These are phyloP conservation scores for Caloenas nicobarica DNA, from an alignment of 2,113 vertebrate species.

Conservation along the genomic window DNA sequence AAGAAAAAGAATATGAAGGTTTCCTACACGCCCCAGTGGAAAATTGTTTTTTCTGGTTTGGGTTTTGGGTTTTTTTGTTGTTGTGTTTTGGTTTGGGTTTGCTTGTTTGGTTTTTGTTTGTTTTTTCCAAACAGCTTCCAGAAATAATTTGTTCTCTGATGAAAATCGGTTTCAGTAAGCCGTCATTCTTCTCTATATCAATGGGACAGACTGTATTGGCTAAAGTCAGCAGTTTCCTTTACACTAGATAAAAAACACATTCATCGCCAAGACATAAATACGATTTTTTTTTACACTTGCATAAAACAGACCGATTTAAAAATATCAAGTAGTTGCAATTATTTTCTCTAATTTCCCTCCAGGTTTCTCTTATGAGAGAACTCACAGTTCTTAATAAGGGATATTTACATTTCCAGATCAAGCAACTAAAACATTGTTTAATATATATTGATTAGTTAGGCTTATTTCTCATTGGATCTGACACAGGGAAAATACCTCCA, in stretches of 20 bases:
- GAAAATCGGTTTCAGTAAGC: not conserved
- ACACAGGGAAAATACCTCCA: constrained; percentile 31
- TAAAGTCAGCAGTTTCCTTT: not conserved
- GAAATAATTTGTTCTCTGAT: not conserved
- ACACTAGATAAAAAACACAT: not conserved
- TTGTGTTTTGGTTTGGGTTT: too few species aligned
- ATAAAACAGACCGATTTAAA: not conserved
- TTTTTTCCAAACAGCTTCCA: not conserved
- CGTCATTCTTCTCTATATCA: not conserved
- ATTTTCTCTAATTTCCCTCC: not conserved
- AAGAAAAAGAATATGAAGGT: not conserved
- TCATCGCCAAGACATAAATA: not conserved
- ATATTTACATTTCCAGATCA: not conserved
- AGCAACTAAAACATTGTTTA: not conserved
- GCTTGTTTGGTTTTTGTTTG: too few species aligned
- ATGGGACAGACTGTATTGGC: not conserved
- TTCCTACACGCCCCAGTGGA: not conserved
- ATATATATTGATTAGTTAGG: not conserved
- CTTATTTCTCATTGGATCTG: not conserved
- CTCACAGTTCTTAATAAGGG: not conserved
- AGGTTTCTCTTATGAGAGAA: not conserved
- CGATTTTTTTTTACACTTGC: not conserved
- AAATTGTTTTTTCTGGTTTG: not conserved
- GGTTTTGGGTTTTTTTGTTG: too few species aligned
- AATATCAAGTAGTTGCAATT: not conserved